Base-by-base conservation (phyloP, 2,888 invertebrate genomes). In the Acleris laterana region DNA sequence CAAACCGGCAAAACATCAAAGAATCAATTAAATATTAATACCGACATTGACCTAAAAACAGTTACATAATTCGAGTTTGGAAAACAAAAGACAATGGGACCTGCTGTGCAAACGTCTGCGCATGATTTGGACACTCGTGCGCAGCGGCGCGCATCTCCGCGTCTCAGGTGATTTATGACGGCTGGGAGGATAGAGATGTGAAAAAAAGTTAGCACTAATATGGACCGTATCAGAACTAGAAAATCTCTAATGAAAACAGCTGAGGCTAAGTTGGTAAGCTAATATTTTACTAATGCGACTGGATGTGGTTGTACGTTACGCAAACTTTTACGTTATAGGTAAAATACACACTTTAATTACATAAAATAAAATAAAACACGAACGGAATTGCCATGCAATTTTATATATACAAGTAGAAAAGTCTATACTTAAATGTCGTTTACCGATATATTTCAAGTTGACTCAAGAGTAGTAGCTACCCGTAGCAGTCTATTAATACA, bases 141-240 rank as follows among this genome's bases (percentile, higher is more conserved):
- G 70, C 78, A 78, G 66, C 77, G 71, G 71, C 71, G 79, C 81
- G 81, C 70, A 80, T 77, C 78, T 79, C 81, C 82, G 76, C 70
- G 69, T 70, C 72, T 68, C 66, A 20, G 55, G 76, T 78, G 77
- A 75, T 78, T 76, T 77, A 78, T 74, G 74, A 69, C 46, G 42
- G 56, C 46, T 17, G 17, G 46, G 16, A 46, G 63, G 48, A 52
- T 46, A 53, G 55, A 59, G 64, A 64, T 52, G 63, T 57, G 58
- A 59, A 59, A 59, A 38, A 64, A 32, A 32, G 9, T 2, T 32
- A 7, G 32, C 9, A 32, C 28, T 32, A 32, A 9, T 32, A 32
- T 32, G 32, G 9, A 32, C 32, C 32, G 32, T 9, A 32, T 25
- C 7, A 25, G 25, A 32, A 32, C 9, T 9, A 32, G 9, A 32